These are phyloP conservation scores for Maniola jurtina DNA, from an alignment of 1,140 invertebrate species.

Conservation along the genomic window DNA sequence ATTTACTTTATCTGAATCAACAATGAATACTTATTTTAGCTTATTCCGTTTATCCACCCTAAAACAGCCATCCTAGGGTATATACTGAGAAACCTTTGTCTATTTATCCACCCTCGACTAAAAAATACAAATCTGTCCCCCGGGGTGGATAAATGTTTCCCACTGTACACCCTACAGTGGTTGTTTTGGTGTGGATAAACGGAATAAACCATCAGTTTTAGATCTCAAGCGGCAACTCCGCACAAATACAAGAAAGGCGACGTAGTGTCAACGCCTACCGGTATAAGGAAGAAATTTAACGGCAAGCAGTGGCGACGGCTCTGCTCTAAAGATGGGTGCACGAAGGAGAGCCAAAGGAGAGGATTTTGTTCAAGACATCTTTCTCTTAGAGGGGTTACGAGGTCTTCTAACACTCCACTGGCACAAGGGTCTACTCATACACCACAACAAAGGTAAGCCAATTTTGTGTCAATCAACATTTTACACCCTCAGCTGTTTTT, in stretches of 20 bases:
- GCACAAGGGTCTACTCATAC: constrained; percentile 65
- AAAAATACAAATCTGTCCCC: not conserved
- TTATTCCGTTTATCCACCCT: no score
- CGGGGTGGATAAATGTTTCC: not conserved
- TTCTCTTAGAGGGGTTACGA: constrained; percentile 86
- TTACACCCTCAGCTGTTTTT: no score
- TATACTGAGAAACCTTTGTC: no score
- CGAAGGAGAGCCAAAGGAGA: constrained; percentile 98
- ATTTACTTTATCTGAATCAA: no score
- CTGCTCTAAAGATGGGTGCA: constrained; percentile 96
- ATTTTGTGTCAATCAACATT: no score
- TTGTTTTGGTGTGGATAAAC: not conserved
- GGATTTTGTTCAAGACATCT: constrained; percentile 98
- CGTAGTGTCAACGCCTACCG: constrained; percentile 96
- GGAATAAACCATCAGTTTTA: constrained; percentile 41
- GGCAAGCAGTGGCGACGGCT: constrained; percentile 99
- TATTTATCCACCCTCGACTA: not conserved
- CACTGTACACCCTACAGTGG: no score
- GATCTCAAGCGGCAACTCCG: constrained; percentile 94
- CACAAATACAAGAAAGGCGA: constrained; percentile 99
- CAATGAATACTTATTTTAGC: no score
- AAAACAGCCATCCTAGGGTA: no score
- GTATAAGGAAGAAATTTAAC: constrained; percentile 99
- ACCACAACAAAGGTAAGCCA: constrained; percentile 60
- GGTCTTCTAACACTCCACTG: constrained; percentile 70